Conservation (phyloP, 2,888 invertebrate species). For the Eupithecia dodoneata region DNA sequence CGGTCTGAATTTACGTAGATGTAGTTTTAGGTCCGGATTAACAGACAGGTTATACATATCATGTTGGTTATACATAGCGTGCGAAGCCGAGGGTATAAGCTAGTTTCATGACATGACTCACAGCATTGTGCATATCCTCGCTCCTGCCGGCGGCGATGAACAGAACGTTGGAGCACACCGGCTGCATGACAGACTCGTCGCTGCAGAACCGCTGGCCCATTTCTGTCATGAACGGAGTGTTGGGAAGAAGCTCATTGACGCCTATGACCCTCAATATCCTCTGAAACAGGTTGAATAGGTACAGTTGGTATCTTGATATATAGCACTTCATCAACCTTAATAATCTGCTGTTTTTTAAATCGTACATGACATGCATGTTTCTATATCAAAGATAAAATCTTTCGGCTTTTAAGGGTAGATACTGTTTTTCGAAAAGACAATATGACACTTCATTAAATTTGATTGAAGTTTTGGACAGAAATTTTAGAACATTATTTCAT, state of each 20-base stretch:
- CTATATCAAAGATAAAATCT: not conserved
- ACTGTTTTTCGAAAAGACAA: not conserved
- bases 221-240: slow-evolving; percentile 70
- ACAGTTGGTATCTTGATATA: not conserved
- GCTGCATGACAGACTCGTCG: slow-evolving; percentile 75
- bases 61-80: too few species aligned
- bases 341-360: not conserved
- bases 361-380: not conserved
- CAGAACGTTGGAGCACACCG: slow-evolving; percentile 85
- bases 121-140: slow-evolving; percentile 75
- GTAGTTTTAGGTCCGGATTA: too few species aligned
- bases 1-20: too few species aligned
- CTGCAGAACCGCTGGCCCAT: slow-evolving; percentile 78
- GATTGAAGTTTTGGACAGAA: not conserved
- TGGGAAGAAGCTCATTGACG: slow-evolving; percentile 85
- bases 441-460: not conserved
- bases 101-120: slow-evolving; percentile 57
- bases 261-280: slow-evolving; percentile 68
- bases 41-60: too few species aligned
- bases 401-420: not conserved
- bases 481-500: too few species aligned
- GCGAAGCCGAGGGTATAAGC: too few species aligned
- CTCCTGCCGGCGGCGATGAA: slow-evolving; percentile 85
- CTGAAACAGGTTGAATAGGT: slow-evolving; percentile 47
- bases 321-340: not conserved